These are phyloP conservation scores for Grammomys dolichurus DNA, from an alignment of 2,113 vertebrate genomes.

Conservation along the genomic window DNA sequence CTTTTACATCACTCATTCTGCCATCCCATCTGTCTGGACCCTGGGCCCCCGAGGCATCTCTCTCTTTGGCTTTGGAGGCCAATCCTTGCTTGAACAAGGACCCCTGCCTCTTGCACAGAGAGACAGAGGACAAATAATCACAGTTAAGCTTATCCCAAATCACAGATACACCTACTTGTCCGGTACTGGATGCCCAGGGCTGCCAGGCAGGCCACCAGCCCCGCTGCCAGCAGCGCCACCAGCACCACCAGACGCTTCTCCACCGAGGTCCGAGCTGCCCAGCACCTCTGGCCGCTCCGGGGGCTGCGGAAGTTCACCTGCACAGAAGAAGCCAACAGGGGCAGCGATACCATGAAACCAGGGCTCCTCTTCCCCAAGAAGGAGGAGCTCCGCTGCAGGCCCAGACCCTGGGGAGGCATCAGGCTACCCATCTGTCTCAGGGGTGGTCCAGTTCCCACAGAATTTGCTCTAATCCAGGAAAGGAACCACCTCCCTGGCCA, in stretches of 20 bases:
- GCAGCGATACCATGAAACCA: constrained; percentile 44
- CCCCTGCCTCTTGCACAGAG: not conserved
- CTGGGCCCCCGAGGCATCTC: not conserved
- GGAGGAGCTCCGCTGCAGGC: not conserved
- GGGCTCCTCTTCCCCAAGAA: not conserved
- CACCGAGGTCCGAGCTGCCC: constrained; percentile 85
- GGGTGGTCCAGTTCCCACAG: constrained; percentile 73
- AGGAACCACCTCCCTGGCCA: constrained; percentile 22
- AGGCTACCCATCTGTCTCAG: constrained; percentile 13
- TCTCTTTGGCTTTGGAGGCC: not conserved
- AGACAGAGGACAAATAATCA: not conserved
- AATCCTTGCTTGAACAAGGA: not conserved
- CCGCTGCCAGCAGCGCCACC: constrained; percentile 82
- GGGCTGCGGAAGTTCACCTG: constrained; percentile 91
- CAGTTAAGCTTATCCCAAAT: not conserved
- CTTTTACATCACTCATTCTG: fast-evolving
- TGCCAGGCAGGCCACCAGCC: constrained; percentile 88
- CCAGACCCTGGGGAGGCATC: constrained; percentile 64
- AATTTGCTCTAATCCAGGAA: constrained; percentile 63
- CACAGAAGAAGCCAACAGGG: constrained; percentile 71
- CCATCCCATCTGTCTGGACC: not conserved
- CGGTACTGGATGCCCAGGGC: constrained; percentile 91
- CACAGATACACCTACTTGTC: constrained; percentile 89
- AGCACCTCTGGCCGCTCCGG: constrained; percentile 85
- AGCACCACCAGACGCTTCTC: constrained; percentile 91